Evolutionary conservation across 2,797 vertebrate genomes (phyloP).

Genomic region (Apogon talboti): DNA sequence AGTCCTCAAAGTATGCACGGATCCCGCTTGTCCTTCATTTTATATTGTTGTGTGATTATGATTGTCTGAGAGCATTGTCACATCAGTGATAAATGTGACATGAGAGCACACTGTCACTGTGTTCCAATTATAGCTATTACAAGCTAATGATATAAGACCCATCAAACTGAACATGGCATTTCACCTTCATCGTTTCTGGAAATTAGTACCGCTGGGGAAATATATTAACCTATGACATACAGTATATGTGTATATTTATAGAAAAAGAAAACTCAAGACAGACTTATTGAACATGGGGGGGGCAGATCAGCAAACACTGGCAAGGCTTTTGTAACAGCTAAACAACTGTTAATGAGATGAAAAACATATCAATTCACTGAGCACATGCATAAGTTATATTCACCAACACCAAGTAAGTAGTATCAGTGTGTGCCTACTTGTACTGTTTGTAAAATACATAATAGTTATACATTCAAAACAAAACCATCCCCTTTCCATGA

Average conservation of each 20-base stretch:
- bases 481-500: too few species aligned
- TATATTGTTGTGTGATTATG: conserved; percentile 25
- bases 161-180: conserved; percentile 40
- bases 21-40: conserved; percentile 53
- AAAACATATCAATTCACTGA: too few species aligned
- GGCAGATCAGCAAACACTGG: too few species aligned
- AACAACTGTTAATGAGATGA: too few species aligned
- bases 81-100: conserved; percentile 32
- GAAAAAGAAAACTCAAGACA: background rate
- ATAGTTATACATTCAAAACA: too few species aligned
- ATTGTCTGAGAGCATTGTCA: conserved; percentile 23
- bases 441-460: too few species aligned
- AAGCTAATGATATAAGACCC: conserved; percentile 38
- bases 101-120: conserved; percentile 24
- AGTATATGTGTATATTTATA: conserved; percentile 10
- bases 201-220: conserved; percentile 24
- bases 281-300: background rate
- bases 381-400: too few species aligned
- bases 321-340: too few species aligned
- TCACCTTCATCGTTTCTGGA: conserved; percentile 39
- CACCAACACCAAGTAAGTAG: too few species aligned
- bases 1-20: conserved; percentile 75
- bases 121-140: conserved; percentile 52
- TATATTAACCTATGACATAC: conserved; percentile 20
- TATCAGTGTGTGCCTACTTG: too few species aligned